A percentile compares a stretch with the other conserved stretches of the same genome.
phyloP scores from a whole-genome alignment of 2,797 vertebrate genomes.

The Semaprochilodus insignis region DNA sequence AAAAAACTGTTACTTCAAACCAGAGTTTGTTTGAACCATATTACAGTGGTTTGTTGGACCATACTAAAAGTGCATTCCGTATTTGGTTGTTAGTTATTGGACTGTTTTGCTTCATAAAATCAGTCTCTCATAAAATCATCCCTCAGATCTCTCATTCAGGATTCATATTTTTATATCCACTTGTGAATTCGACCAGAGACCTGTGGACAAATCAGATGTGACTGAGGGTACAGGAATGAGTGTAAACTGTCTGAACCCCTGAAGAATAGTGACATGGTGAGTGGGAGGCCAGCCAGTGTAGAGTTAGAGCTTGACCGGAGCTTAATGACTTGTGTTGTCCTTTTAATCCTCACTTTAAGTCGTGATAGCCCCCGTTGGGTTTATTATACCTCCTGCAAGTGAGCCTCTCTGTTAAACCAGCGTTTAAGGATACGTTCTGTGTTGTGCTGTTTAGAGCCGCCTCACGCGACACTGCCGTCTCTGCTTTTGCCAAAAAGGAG shows the following conservation, averaged over 20 bases:
- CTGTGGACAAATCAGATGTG: not conserved
- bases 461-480: not conserved
- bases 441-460: not conserved
- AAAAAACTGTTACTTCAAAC: too few species aligned
- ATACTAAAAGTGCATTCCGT: too few species aligned
- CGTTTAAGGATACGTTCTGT: not conserved
- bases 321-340: not conserved
- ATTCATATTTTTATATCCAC: not conserved
- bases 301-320: not conserved
- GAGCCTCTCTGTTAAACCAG: not conserved
- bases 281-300: not conserved
- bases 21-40: too few species aligned
- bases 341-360: conserved; percentile 4
- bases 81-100: not conserved
- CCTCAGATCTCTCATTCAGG: too few species aligned
- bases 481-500: conserved; percentile 14
- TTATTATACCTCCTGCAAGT: not conserved
- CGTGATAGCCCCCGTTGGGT: not conserved
- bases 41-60: too few species aligned
- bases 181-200: not conserved
- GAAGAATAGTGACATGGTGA: not conserved
- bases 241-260: not conserved
- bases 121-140: not conserved
- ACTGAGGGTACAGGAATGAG: not conserved
- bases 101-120: not conserved